Evolutionary conservation across 2,888 invertebrate species (phyloP), one percentile per base, ranked within the genome.

Genomic region (Dryobotodes eremita): DNA sequence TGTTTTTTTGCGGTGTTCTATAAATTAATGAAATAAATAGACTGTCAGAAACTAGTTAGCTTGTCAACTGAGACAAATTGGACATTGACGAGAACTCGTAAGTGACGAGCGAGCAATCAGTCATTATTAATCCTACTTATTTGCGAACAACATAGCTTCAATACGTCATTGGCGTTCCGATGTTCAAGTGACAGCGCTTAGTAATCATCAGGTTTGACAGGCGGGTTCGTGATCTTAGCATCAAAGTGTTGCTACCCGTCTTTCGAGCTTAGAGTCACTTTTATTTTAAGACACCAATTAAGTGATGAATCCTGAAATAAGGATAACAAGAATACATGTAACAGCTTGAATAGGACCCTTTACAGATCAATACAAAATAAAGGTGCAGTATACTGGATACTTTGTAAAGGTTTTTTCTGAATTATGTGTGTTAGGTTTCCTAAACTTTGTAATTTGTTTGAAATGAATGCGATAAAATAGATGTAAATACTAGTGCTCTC

Each of bases 51-150:
- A 55, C 84, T 79, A 59, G 84, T 86, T 83, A 66, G 55, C 75
- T 71, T 83, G 83, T 83, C 88, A 86, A 86, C 86, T 80, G 70
- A 78, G 80, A 83, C 86, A 86, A 86, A 86, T 86, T 86, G 74
- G 86, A 82, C 76, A 76, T 82, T 78, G 71, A 85, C 53, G 64
- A 73, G 71, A 62, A 62, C 57, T 79, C 17, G 48, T 64, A 26
- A 66, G 65, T 79, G 77, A 85, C n/a, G 69, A 73, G 64, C 64
- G 15, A 78, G 68, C 61, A 59, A 83, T 88, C 76, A 71, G 61
- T 86, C 78, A 77, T 64, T 31, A 83, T 80, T 78, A 78, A 75
- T 76, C 31, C 53, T 76, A 61, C 15, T 70, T 81, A 83, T 59
- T 66, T 66, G 50, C 50, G 1, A 64, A 59, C 10, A 2, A 36